Evolutionary conservation across 2,113 vertebrate species (phyloP).

Genomic region (Dendrocopos noguchii): DNA sequence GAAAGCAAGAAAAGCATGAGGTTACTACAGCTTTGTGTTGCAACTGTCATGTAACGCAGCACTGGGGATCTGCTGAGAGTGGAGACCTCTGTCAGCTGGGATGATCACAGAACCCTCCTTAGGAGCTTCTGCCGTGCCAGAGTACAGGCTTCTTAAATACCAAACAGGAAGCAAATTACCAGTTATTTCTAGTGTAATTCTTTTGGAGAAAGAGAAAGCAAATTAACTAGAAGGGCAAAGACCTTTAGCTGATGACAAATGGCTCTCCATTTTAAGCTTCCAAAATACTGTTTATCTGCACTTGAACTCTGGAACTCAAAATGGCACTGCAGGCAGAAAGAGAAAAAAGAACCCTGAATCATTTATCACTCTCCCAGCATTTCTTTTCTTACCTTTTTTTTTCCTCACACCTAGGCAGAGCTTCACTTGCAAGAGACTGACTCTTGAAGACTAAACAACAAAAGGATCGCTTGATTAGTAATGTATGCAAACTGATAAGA

Average conservation of each 20-base stretch:
- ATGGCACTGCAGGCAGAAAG: background rate
- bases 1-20: background rate
- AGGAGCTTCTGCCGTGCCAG: background rate
- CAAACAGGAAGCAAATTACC: background rate
- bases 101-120: background rate
- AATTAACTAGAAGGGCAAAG: background rate
- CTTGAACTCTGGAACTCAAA: conserved; percentile 17
- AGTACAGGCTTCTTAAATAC: background rate
- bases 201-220: background rate
- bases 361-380: background rate
- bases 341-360: background rate
- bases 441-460: background rate
- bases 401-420: background rate
- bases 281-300: background rate
- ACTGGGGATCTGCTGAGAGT: background rate
- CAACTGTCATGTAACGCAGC: background rate
- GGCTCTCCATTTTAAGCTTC: background rate
- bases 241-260: background rate
- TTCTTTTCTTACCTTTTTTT: background rate
- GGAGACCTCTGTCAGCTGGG: background rate
- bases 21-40: background rate
- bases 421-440: background rate
- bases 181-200: background rate
- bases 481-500: background rate
- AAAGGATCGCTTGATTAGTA: background rate